These are phyloP conservation scores for Papilio polytes DNA, from an alignment of 1,140 invertebrate genomes.

Conservation along the genomic window DNA sequence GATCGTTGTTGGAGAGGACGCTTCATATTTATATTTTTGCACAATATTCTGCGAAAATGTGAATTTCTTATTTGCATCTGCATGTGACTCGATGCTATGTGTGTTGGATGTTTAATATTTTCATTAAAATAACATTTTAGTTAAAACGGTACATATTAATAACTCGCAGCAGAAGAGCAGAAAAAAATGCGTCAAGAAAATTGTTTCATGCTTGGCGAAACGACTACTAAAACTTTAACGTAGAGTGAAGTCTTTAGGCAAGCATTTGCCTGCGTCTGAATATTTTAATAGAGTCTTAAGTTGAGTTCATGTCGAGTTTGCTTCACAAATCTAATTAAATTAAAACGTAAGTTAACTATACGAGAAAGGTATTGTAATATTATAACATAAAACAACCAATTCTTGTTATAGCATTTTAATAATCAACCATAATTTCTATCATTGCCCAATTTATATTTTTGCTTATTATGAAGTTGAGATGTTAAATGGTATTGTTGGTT, in stretches of 20 bases:
- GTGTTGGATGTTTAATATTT: neutral
- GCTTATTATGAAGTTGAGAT: too few species aligned
- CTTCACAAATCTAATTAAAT: neutral
- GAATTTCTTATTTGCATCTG: neutral
- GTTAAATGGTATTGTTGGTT: too few species aligned
- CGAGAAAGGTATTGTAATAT: neutral
- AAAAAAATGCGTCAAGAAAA: slow-evolving; percentile 1
- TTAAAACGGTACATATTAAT: neutral
- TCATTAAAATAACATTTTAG: neutral
- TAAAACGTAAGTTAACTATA: neutral
- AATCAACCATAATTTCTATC: too few species aligned
- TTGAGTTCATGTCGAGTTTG: neutral
- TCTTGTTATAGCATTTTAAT: neutral
- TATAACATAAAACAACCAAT: neutral
- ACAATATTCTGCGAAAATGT: neutral
- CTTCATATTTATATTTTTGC: neutral
- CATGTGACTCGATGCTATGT: neutral
- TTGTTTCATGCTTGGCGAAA: neutral
- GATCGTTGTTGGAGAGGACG: neutral
- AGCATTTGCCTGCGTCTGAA: neutral
- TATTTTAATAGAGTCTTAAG: slow-evolving; percentile 7
- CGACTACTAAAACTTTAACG: neutral
- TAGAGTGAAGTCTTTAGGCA: neutral
- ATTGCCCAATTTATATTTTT: too few species aligned
- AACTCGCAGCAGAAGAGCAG: neutral